A percentile compares a stretch with the other conserved stretches of the same genome.
Conservation (phyloP, 2,113 vertebrate genomes). For the Nesogale talazaci region DNA sequence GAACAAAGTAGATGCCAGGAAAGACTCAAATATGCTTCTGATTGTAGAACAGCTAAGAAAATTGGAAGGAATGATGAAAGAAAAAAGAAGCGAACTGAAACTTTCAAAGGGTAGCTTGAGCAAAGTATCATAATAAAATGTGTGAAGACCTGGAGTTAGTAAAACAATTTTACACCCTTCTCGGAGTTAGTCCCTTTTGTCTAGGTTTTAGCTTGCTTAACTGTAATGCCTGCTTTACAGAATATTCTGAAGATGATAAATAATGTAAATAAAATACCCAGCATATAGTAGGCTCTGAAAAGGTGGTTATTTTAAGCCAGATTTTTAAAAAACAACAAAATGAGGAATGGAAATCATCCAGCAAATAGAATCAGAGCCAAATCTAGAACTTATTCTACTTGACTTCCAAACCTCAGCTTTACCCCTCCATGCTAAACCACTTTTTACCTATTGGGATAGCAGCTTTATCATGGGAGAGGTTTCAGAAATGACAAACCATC, state of each 20-base stretch:
- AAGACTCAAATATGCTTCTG: too few species aligned
- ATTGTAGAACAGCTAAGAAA: too few species aligned
- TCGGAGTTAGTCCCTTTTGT: neutral
- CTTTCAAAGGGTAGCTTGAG: too few species aligned
- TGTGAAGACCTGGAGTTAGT: too few species aligned
- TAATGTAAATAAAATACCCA: neutral
- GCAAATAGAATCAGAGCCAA: neutral
- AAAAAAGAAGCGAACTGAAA: too few species aligned
- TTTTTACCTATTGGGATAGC: neutral
- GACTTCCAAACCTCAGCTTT: neutral
- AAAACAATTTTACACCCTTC: too few species aligned
- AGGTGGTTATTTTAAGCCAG: neutral
- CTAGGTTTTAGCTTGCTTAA: neutral
- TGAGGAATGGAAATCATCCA: neutral
- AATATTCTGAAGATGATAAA: neutral
- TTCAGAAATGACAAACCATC: constrained; percentile 71
- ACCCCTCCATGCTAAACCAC: neutral
- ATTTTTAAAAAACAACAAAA: neutral
- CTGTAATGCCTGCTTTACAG: neutral
- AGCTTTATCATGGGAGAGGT: constrained; percentile 7
- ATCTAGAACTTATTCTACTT: neutral
- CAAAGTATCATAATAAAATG: too few species aligned
- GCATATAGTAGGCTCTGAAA: neutral
- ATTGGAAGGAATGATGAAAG: too few species aligned
- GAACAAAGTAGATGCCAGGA: too few species aligned